A percentile compares a stretch with the other conserved stretches of the same genome.
These are phyloP conservation scores for Menidia beryllina DNA, from an alignment of 2,113 vertebrate species.

Conservation along the genomic window DNA sequence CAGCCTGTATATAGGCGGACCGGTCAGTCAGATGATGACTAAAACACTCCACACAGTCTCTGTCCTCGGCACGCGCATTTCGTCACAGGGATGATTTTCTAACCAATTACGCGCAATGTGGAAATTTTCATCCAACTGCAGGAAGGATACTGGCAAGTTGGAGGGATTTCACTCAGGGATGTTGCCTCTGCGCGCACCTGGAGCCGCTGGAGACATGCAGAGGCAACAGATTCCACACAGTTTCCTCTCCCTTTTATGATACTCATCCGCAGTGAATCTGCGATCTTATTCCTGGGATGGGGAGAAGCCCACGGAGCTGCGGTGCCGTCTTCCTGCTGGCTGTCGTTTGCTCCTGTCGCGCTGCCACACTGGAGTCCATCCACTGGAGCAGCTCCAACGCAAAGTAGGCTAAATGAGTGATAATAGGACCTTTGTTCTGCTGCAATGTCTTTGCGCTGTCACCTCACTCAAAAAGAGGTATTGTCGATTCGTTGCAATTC, in stretches of 20 bases:
- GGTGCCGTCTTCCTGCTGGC: constrained; percentile 58
- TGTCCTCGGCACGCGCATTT: constrained; percentile 43
- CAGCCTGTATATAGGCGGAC: constrained; percentile 52
- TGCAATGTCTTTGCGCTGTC: not conserved
- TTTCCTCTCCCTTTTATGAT: constrained; percentile 53
- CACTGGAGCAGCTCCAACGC: constrained; percentile 74
- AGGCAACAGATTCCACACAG: constrained; percentile 1
- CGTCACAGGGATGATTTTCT: constrained; percentile 52
- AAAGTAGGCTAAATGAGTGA: constrained; percentile 50
- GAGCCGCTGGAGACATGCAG: constrained; percentile 55
- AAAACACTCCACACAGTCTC: constrained; percentile 56
- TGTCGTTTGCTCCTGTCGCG: constrained; percentile 51
- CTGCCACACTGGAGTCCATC: constrained; percentile 71
- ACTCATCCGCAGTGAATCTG: constrained; percentile 27
- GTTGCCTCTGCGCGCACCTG: constrained; percentile 56
- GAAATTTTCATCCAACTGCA: constrained; percentile 33
- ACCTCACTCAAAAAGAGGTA: not conserved
- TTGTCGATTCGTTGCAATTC: not conserved
- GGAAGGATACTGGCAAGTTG: constrained; percentile 34
- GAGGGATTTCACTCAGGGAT: constrained; percentile 28
- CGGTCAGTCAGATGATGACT: constrained; percentile 68
- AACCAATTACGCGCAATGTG: constrained; percentile 71
- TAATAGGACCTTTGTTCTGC: constrained; percentile 14
- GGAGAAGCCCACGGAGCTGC: constrained; percentile 62
- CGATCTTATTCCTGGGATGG: constrained; percentile 68